Evolutionary conservation across 2,888 invertebrate species (phyloP).

Genomic region (Cosmopolites sordidus): DNA sequence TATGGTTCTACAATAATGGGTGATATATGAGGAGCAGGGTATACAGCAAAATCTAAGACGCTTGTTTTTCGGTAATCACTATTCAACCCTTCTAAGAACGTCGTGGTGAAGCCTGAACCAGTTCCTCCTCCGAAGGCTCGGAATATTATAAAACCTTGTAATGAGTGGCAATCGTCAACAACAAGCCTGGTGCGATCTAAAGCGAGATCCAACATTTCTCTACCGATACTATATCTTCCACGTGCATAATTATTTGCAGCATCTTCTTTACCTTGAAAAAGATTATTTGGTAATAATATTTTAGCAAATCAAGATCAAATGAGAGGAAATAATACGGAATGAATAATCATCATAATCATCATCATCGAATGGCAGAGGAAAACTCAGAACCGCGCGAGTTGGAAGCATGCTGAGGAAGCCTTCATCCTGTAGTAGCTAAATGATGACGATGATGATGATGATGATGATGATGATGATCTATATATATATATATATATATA

Average conservation of each 20-base stretch:
- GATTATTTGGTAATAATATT: no score
- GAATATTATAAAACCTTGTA: slow-evolving; percentile 63
- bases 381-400: no score
- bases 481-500: no score
- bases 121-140: slow-evolving; percentile 75
- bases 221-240: slow-evolving; percentile 74
- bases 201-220: slow-evolving; percentile 68
- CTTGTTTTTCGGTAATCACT: slow-evolving; percentile 62
- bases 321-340: no score
- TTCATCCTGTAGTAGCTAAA: no score
- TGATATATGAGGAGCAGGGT: slow-evolving; percentile 80
- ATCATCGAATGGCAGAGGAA: no score
- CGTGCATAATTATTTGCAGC: slow-evolving; percentile 82
- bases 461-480: no score
- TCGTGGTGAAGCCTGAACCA: slow-evolving; percentile 69
- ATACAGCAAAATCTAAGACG: slow-evolving; percentile 67
- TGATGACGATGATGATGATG: no score
- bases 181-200: slow-evolving; percentile 64
- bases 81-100: slow-evolving; percentile 60
- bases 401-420: no score
- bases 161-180: slow-evolving; percentile 60
- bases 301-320: no score
- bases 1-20: slow-evolving; percentile 75
- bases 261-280: slow-evolving; percentile 62
- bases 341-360: no score